These are phyloP conservation scores for Hycleus phaleratus DNA, from an alignment of 1,140 invertebrate species.

Conservation along the genomic window DNA sequence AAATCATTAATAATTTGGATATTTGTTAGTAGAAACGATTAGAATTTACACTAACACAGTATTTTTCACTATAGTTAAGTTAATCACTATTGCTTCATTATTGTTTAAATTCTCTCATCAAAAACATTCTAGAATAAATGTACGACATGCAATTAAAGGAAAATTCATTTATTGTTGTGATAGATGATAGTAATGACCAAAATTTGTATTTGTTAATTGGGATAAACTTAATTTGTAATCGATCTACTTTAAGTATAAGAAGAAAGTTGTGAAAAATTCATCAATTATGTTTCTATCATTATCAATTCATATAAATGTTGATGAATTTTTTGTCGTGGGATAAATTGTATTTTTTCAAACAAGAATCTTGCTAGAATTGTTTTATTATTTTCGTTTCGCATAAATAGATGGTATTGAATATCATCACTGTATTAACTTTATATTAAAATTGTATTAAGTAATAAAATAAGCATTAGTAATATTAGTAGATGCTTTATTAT, in stretches of 20 bases:
- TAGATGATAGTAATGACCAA: too few relatives aligned
- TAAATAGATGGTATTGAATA: slow-evolving; percentile 10
- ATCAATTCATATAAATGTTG: slow-evolving; percentile 5
- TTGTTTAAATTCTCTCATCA: background rate
- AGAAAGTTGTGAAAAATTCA: too few relatives aligned
- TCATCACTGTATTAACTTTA: slow-evolving; percentile 17
- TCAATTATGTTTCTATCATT: slow-evolving; percentile 4
- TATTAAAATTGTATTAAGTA: slow-evolving; percentile 6
- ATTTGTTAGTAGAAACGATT: background rate
- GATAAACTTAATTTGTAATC: too few relatives aligned
- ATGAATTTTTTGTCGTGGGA: slow-evolving; percentile 17
- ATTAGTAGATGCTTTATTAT: slow-evolving; percentile 17
- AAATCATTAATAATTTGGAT: too few relatives aligned
- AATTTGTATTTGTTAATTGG: too few relatives aligned
- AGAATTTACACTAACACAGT: slow-evolving; percentile 5
- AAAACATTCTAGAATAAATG: too few relatives aligned
- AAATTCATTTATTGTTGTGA: too few relatives aligned
- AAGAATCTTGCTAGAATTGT: too few relatives aligned
- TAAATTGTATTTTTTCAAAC: too few relatives aligned
- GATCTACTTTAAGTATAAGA: too few relatives aligned
- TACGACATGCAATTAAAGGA: too few relatives aligned
- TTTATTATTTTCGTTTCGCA: slow-evolving; percentile 3
- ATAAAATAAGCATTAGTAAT: slow-evolving; percentile 21
- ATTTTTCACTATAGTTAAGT: slow-evolving; percentile 11
- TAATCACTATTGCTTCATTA: slow-evolving; percentile 2